These are phyloP conservation scores for Drepanosiphum platanoidis DNA, from an alignment of 2,888 invertebrate species.

Conservation along the genomic window DNA sequence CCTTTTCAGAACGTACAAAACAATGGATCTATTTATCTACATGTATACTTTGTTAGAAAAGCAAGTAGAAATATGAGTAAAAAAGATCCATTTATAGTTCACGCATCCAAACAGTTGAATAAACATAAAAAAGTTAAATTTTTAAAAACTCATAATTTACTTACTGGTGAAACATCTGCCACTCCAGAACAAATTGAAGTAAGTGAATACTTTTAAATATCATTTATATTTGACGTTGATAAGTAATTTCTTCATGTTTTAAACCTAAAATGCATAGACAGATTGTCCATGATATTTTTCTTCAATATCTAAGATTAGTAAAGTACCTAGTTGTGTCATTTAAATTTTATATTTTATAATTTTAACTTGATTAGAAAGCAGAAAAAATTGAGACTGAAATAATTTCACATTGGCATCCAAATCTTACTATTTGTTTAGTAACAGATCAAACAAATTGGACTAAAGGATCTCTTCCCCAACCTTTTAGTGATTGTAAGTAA, in stretches of 20 bases:
- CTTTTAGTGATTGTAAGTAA: constrained; percentile 83
- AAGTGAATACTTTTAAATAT: constrained; percentile 63
- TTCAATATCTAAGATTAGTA: neutral
- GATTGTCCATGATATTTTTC: neutral
- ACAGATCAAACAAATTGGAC: constrained; percentile 97
- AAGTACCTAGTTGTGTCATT: constrained; percentile 77
- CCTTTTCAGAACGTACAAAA: constrained; percentile 73
- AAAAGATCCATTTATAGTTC: constrained; percentile 75
- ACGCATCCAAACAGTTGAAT: constrained; percentile 84
- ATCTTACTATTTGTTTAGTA: constrained; percentile 93
- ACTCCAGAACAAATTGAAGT: constrained; percentile 76
- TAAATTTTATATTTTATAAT: constrained; percentile 71
- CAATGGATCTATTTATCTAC: constrained; percentile 94
- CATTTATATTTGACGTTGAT: constrained; percentile 66
- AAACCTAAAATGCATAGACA: neutral
- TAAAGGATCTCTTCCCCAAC: constrained; percentile 88
- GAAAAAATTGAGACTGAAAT: constrained; percentile 85
- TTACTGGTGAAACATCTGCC: constrained; percentile 89
- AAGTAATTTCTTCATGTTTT: neutral
- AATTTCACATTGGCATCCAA: constrained; percentile 99
- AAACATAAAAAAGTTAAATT: constrained; percentile 90
- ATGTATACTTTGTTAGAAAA: constrained; percentile 86
- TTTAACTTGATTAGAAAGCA: constrained; percentile 72
- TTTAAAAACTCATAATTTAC: constrained; percentile 88
- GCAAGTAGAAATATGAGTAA: constrained; percentile 75